Evolutionary conservation across 2,797 vertebrate genomes (phyloP), one percentile per base, ranked within the genome.

Genomic region (Gobio occitaniae): DNA sequence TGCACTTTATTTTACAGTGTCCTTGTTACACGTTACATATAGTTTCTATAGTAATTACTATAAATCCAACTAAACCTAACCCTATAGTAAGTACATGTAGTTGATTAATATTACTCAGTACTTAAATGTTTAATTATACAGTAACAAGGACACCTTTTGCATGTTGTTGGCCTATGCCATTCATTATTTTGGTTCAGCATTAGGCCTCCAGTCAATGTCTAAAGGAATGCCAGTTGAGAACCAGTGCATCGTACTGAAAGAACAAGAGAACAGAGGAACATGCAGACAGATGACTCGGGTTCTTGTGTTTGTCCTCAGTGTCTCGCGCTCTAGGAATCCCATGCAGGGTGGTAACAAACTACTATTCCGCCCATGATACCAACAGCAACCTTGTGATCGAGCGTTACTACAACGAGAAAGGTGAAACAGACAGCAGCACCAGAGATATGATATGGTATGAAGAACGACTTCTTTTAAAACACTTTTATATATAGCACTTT

Each of bases 371-470:
- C 88, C 98, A 99, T 0, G 98, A 99, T 91, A 95, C 92, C 86
- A 99, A 99, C 29, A 93, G 94, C 86, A 97, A 99, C 94, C 93
- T 99, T 90, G 82, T 96, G 89, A 97, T 99, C 0, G 97, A 99
- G 80, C 95, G 91, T 54, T 96, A 93, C 71, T 6, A 96, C 10
- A 92, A 95, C 0, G 95, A 98, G 90, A 93, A 84, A 0, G 96
- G 96, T 25, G 83, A 93, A 2, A 79, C 61, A 52, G 59, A 93
- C 17, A 69, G 61, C 9, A 52, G 41, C 0, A 93, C 93, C 85
- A 92, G 2, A 88, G 97, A 98, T 68, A 95, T 93, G 91, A 96
- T 98, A 84, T 98, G 97, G 97, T 96, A 89, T 93, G 86, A 91
- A 78, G 25, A 25, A 2, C 13, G 4, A 21, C 54, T 13, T 72